These are phyloP conservation scores for Riptortus pedestris DNA, from an alignment of 1,140 invertebrate genomes.

Conservation along the genomic window DNA sequence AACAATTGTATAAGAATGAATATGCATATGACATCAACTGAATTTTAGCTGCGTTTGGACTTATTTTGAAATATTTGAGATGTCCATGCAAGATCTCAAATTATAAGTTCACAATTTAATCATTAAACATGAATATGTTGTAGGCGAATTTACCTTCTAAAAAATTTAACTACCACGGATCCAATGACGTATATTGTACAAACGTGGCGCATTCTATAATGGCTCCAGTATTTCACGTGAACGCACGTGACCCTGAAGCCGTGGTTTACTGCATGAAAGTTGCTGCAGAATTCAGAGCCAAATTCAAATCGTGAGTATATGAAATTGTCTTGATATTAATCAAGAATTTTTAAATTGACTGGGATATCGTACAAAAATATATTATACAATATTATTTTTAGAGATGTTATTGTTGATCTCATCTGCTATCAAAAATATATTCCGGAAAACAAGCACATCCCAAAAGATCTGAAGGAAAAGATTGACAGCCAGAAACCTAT, in stretches of 20 bases:
- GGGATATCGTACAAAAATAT: too few relatives aligned
- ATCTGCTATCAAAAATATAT: constrained; percentile 86
- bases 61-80: too few relatives aligned
- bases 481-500: not conserved
- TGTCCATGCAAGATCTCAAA: too few relatives aligned
- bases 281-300: constrained; percentile 72
- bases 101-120: too few relatives aligned
- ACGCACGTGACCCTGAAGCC: constrained; percentile 5
- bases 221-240: constrained; percentile 15
- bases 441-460: constrained; percentile 91
- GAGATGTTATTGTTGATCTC: constrained; percentile 83
- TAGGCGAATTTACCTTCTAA: too few relatives aligned
- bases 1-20: too few relatives aligned
- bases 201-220: not conserved
- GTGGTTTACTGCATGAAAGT: constrained; percentile 36
- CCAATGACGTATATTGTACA: constrained; percentile 7
- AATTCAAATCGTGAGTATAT: constrained; percentile 53
- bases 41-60: too few relatives aligned
- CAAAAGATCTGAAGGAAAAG: constrained; percentile 47
- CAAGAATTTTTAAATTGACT: too few relatives aligned
- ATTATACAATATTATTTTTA: constrained; percentile 37
- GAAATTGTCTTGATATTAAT: not conserved
- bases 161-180: too few relatives aligned
- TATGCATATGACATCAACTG: too few relatives aligned
- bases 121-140: too few relatives aligned